Percentiles rank a stretch among this genome's conserved stretches.
These are phyloP conservation scores for Platycheirus rosarum DNA, from an alignment of 2,888 invertebrate genomes.

Conservation along the genomic window DNA sequence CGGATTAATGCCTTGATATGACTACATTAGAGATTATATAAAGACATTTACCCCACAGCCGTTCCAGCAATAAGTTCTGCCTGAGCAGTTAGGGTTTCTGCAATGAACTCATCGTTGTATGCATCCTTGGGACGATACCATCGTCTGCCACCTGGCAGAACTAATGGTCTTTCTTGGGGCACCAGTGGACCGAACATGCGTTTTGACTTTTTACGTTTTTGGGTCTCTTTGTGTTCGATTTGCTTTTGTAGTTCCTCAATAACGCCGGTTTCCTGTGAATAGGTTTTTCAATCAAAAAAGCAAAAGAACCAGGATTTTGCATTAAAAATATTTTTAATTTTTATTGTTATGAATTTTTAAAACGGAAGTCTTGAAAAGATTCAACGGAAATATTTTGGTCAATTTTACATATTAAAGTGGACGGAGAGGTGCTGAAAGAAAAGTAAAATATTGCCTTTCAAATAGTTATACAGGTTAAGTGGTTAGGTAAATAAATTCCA, in stretches of 20 bases:
- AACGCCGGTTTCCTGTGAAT: conserved; percentile 81
- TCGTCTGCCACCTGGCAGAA: conserved; percentile 89
- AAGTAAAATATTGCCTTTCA: conserved; percentile 64
- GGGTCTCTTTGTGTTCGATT: conserved; percentile 83
- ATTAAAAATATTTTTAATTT: conserved; percentile 18
- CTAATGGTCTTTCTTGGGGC: conserved; percentile 88
- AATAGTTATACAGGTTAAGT: conserved; percentile 25
- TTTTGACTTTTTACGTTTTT: conserved; percentile 82
- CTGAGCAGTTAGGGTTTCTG: conserved; percentile 92
- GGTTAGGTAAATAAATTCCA: too few relatives aligned
- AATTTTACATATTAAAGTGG: conserved; percentile 59
- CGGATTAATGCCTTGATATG: conserved; percentile 20
- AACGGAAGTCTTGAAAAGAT: conserved; percentile 4
- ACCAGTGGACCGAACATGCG: conserved; percentile 85
- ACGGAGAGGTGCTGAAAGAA: conserved; percentile 70
- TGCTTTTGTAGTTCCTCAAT: conserved; percentile 83
- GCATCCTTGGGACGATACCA: conserved; percentile 93
- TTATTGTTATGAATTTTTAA: conserved; percentile 22
- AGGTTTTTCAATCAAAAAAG: conserved; percentile 53
- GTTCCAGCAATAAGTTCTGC: conserved; percentile 93
- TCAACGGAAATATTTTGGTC: neutral
- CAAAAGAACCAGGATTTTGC: conserved; percentile 29
- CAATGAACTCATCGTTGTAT: conserved; percentile 94
- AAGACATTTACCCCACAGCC: conserved; percentile 89
- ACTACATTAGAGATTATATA: conserved; percentile 1